Evolutionary conservation across 1,140 invertebrate species (phyloP).

Genomic region (Sminthurides bifidus): DNA sequence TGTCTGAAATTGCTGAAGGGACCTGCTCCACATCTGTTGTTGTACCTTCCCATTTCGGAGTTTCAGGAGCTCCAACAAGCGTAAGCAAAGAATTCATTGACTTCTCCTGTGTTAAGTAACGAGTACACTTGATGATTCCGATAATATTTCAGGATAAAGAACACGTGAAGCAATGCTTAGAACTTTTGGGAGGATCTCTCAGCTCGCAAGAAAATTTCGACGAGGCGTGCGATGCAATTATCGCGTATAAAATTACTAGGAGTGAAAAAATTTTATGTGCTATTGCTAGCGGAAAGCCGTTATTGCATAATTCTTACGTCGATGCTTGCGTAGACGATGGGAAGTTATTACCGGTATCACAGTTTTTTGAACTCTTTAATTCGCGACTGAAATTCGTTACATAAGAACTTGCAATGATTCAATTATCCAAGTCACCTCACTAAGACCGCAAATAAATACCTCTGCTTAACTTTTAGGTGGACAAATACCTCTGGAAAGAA

Average conservation of each 20-base stretch:
- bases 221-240: background rate
- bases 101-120: too few species aligned
- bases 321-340: background rate
- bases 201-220: background rate
- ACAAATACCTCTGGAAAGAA: background rate
- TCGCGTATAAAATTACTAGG: background rate
- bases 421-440: background rate
- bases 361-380: background rate
- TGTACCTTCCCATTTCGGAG: background rate
- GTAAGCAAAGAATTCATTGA: background rate
- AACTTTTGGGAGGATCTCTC: background rate
- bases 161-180: background rate
- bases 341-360: background rate
- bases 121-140: background rate
- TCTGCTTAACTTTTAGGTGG: background rate
- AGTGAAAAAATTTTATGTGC: slow-evolving; percentile 6
- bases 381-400: background rate
- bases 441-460: background rate
- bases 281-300: background rate
- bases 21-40: background rate
- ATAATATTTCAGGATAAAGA: background rate
- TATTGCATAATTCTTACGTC: background rate
- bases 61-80: background rate
- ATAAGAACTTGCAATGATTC: background rate
- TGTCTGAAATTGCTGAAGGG: background rate